Evolutionary conservation across 2,797 vertebrate genomes (phyloP).

Genomic region (Synaphobranchus kaupii): DNA sequence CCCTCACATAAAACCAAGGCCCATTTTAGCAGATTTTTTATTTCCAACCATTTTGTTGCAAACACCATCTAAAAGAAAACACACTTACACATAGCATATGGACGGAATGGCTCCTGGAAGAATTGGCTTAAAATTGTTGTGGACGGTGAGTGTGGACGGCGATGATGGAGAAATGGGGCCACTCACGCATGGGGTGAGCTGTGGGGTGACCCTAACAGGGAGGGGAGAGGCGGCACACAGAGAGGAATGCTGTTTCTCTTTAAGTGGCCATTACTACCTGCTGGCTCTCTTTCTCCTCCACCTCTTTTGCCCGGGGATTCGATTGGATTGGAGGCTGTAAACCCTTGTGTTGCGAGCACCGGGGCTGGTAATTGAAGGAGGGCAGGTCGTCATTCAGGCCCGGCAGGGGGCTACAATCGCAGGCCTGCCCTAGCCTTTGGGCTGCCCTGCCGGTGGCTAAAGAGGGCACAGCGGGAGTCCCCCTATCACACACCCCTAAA

Average conservation of each 20-base stretch:
- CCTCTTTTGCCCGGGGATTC: constrained; percentile 82
- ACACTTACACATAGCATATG: background rate
- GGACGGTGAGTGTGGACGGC: constrained; percentile 16
- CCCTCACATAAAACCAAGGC: background rate
- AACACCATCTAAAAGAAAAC: background rate
- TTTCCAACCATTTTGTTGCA: background rate
- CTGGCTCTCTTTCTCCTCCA: constrained; percentile 69
- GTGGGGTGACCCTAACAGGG: constrained; percentile 52
- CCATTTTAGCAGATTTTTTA: background rate
- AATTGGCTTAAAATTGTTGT: background rate
- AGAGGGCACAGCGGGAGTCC: constrained; percentile 70
- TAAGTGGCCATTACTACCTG: constrained; percentile 84
- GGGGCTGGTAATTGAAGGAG: constrained; percentile 76
- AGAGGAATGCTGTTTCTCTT: constrained; percentile 80
- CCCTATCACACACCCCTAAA: constrained; percentile 71
- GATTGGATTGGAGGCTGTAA: constrained; percentile 82
- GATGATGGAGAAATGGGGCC: constrained; percentile 21
- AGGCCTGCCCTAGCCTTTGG: constrained; percentile 83
- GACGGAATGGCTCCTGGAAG: background rate
- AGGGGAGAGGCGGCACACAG: constrained; percentile 62
- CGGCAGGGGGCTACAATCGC: constrained; percentile 79
- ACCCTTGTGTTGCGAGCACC: constrained; percentile 70
- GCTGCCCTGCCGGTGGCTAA: constrained; percentile 71
- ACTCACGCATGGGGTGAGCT: constrained; percentile 38
- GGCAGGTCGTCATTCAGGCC: constrained; percentile 77